phyloP scores from a whole-genome alignment of 2,888 invertebrate genomes.

The Epistrophella euchroma region DNA sequence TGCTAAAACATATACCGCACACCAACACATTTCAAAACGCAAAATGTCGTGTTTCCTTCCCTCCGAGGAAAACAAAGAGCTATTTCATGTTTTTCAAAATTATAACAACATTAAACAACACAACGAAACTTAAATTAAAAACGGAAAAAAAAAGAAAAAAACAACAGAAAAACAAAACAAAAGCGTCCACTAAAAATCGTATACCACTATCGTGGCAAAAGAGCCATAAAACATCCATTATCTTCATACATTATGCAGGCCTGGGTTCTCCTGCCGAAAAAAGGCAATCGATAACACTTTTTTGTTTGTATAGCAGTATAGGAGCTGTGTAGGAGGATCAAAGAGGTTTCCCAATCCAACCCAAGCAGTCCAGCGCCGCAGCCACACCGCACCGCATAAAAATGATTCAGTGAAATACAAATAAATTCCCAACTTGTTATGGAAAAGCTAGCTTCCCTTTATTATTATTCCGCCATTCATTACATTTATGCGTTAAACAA shows the following conservation, averaged over 20 bases:
- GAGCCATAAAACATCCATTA: constrained; percentile 50
- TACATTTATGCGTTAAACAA: constrained; percentile 70
- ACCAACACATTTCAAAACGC: constrained; percentile 1
- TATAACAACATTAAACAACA: constrained; percentile 66
- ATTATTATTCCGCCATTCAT: constrained; percentile 71
- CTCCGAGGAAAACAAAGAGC: constrained; percentile 58
- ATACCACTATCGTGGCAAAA: background rate
- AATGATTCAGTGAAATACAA: constrained; percentile 38
- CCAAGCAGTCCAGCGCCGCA: background rate
- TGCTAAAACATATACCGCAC: constrained; percentile 11
- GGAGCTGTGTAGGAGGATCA: background rate
- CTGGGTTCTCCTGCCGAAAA: constrained; percentile 42
- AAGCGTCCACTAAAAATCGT: constrained; percentile 3
- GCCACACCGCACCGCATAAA: background rate
- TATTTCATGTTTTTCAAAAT: constrained; percentile 65
- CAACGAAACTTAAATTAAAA: constrained; percentile 66
- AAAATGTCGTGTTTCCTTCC: background rate
- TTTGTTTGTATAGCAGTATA: constrained; percentile 37
- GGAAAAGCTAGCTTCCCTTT: constrained; percentile 49
- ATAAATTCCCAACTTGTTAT: constrained; percentile 49
- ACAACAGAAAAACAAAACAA: constrained; percentile 8
- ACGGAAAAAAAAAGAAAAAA: background rate
- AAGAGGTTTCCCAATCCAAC: background rate
- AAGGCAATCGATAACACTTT: constrained; percentile 65
- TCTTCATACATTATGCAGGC: constrained; percentile 48